A percentile compares a stretch with the other conserved stretches of the same genome.
Conservation (phyloP, 2,113 vertebrate genomes). For the Melanerpes formicivorus region DNA sequence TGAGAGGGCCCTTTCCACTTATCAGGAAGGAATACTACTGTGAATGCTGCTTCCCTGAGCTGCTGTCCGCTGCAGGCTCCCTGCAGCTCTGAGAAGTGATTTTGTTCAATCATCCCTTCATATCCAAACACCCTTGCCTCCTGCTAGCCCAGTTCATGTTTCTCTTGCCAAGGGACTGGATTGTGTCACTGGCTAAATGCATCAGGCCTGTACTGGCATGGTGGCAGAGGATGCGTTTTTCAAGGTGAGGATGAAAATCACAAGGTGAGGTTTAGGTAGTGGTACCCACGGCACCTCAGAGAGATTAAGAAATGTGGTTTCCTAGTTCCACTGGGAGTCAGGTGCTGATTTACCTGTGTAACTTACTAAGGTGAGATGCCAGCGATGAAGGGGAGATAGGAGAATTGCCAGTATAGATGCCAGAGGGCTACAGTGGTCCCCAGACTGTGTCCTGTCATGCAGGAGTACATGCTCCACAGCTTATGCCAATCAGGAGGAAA, state of each 20-base stretch:
- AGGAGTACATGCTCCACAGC: not conserved
- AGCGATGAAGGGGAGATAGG: not conserved
- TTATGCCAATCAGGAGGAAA: not conserved
- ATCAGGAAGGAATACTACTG: slow-evolving; percentile 37
- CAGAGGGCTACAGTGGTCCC: not conserved
- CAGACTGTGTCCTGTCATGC: not conserved
- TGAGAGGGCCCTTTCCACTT: slow-evolving; percentile 45
- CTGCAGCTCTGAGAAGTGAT: not conserved
- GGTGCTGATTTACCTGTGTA: not conserved
- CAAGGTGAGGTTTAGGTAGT: not conserved
- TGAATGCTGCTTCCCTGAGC: slow-evolving; percentile 13
- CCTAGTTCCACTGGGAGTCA: not conserved
- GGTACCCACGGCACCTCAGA: not conserved
- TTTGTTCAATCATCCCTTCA: not conserved
- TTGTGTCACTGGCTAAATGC: not conserved
- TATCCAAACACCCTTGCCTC: not conserved
- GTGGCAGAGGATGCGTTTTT: not conserved
- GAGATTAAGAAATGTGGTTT: not conserved
- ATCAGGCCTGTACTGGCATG: not conserved
- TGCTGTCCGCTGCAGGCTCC: not conserved
- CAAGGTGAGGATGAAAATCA: not conserved
- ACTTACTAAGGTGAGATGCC: not conserved
- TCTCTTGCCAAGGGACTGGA: not conserved
- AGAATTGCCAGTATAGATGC: not conserved
- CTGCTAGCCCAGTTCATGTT: not conserved